Percentiles rank a stretch among this genome's conserved stretches.
phyloP scores from a whole-genome alignment of 2,797 vertebrate genomes.

The Fistularia commersonii region DNA sequence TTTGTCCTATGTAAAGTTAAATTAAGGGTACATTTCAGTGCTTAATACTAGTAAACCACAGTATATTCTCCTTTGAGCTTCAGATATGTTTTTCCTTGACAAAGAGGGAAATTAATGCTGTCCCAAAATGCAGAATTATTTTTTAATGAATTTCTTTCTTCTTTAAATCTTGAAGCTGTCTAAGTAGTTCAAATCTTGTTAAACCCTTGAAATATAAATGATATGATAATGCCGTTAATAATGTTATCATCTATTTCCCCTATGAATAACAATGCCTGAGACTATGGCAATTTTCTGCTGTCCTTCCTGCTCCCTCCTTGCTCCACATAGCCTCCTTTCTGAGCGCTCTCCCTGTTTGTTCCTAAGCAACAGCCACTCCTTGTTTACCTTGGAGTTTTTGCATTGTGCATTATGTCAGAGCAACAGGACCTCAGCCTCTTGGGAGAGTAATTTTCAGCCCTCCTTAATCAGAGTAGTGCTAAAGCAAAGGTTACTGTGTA shows the following conservation, averaged over 20 bases:
- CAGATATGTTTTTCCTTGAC: too few species aligned
- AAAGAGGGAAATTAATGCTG: too few species aligned
- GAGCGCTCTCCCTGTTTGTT: conserved; percentile 61
- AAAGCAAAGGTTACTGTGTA: conserved; percentile 15
- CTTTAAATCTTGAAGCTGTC: not conserved
- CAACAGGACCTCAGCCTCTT: conserved; percentile 38
- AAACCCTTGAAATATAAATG: too few species aligned
- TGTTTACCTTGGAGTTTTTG: conserved; percentile 76
- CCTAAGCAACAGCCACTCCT: conserved; percentile 76
- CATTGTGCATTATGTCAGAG: conserved; percentile 67
- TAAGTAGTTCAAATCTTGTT: not conserved
- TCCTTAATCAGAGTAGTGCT: conserved; percentile 42
- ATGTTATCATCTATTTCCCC: too few species aligned
- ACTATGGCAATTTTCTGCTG: conserved; percentile 6
- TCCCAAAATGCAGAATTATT: too few species aligned
- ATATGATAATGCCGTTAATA: too few species aligned
- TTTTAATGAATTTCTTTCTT: too few species aligned
- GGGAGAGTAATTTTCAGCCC: conserved; percentile 35
- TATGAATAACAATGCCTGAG: too few species aligned
- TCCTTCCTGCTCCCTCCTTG: conserved; percentile 36
- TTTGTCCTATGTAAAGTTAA: too few species aligned
- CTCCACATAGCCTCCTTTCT: conserved; percentile 50
- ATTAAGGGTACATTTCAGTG: too few species aligned
- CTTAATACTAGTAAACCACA: too few species aligned
- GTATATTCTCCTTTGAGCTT: too few species aligned